Evolutionary conservation across 2,797 vertebrate genomes (phyloP), one percentile per base, ranked within the genome.

Genomic region (Halcyon smyrnensis): DNA sequence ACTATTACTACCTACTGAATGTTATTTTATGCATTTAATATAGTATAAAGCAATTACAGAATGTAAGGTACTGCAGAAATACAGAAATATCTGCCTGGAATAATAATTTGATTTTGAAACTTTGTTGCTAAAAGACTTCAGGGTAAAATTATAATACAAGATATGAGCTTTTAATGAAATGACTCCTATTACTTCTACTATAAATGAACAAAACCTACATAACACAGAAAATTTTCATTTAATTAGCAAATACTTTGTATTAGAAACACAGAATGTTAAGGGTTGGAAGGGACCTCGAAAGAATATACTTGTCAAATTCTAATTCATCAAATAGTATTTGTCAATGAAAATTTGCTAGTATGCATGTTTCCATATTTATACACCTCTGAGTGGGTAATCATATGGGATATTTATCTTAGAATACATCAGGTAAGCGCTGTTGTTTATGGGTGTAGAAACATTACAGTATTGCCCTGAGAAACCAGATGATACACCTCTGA

Each of bases 81-180:
- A 75, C 43, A 21, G 84, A 90, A 92, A 90, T 69, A 43, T 87
- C 88, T 91, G 87, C 93, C 92, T 78, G 78, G 90, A 95, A 89
- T 78, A 90, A 85, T 90, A 94, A 93, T 96, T 85, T 41, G 57
- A 83, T 95, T 95, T 87, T 82, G 64, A 80, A 97, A 96, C 71
- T 95, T 97, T 93, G 86, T 90, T 95, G 75, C 82, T 85, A 73
- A 69, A 97, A 56, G 88, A 97, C 78, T 95, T 95, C 84, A 94
- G 94, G 95, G 75, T 89, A 77, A 92, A 95, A 97, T 28, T 80
- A 60, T 59, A 83, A 62, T 20, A 8, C 68, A 60, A 90, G 46
- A 63, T 78, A 91, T 36, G 94, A 96, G 86, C 24, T 93, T 96
- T 87, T 95, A 95, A 94, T 95, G 78, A 94, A 96, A 94, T 75